Percentiles rank a stretch among this genome's conserved stretches.
Conservation (phyloP, 2,888 invertebrate species). For the Tinea semifulvella region DNA sequence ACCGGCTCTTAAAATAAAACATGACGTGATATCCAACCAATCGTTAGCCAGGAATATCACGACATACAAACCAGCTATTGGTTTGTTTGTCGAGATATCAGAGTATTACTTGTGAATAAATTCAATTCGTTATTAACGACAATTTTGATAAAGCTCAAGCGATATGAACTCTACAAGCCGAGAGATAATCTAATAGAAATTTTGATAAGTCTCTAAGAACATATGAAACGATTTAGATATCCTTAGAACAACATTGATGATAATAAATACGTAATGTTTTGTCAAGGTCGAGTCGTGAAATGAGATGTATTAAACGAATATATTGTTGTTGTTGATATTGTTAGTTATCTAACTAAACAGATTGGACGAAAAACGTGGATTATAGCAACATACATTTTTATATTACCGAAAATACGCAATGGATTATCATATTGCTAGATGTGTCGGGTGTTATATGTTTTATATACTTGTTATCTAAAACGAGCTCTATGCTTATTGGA, state of each 20-base stretch:
- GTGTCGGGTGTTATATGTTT: slow-evolving; percentile 2
- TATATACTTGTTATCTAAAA: not conserved
- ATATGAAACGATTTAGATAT: slow-evolving; percentile 10
- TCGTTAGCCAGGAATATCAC: slow-evolving; percentile 36
- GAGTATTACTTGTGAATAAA: slow-evolving; percentile 41
- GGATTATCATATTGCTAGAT: slow-evolving; percentile 6
- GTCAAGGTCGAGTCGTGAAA: slow-evolving; percentile 5
- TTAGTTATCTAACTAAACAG: not conserved
- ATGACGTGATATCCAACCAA: slow-evolving; percentile 51
- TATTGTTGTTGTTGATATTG: slow-evolving; percentile 1
- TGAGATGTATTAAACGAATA: slow-evolving; percentile 1
- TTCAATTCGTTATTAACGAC: slow-evolving; percentile 14
- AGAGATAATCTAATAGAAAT: slow-evolving; percentile 8
- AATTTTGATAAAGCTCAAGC: slow-evolving; percentile 7
- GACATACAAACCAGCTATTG: slow-evolving; percentile 39
- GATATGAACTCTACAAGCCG: slow-evolving; percentile 7
- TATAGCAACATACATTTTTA: not conserved
- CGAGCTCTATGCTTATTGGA: not conserved
- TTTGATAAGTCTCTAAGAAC: slow-evolving; percentile 2
- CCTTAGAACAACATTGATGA: slow-evolving; percentile 6
- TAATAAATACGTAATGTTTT: slow-evolving; percentile 7
- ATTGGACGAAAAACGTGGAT: not conserved
- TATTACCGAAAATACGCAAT: slow-evolving; percentile 2
- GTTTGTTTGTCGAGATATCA: slow-evolving; percentile 34
- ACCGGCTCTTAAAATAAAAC: slow-evolving; percentile 44